These are phyloP conservation scores for Anguilla obscura DNA, from an alignment of 2,797 vertebrate species.

Conservation along the genomic window DNA sequence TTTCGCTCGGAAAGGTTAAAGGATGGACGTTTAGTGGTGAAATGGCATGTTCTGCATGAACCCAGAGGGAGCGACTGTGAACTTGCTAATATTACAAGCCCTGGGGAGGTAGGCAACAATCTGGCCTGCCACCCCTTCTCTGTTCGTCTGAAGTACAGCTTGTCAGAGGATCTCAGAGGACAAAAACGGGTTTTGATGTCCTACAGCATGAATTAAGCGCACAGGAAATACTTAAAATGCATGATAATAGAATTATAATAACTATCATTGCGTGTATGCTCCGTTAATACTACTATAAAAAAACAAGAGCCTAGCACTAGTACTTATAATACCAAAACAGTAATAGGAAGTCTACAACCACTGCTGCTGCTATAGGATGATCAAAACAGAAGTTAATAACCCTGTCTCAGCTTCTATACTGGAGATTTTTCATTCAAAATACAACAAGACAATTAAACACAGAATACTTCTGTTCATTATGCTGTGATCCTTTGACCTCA, in stretches of 20 bases:
- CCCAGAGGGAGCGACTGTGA: conserved; percentile 19
- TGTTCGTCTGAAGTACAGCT: not conserved
- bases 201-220: not conserved
- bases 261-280: not conserved
- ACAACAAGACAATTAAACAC: not conserved
- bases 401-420: not conserved
- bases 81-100: conserved; percentile 15
- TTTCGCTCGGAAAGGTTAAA: conserved; percentile 43
- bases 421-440: not conserved
- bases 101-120: not conserved
- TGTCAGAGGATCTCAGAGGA: conserved; percentile 11
- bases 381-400: not conserved
- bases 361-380: not conserved
- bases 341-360: not conserved
- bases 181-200: conserved; percentile 9
- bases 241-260: not conserved
- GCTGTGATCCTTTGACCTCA: not conserved
- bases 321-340: not conserved
- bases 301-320: not conserved
- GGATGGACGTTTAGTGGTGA: conserved; percentile 38
- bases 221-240: not conserved
- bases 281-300: not conserved
- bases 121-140: conserved; percentile 2
- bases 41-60: conserved; percentile 43
- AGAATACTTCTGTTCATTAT: not conserved